Conservation (phyloP, 2,113 vertebrate genomes). For the Gymnarchus niloticus region DNA sequence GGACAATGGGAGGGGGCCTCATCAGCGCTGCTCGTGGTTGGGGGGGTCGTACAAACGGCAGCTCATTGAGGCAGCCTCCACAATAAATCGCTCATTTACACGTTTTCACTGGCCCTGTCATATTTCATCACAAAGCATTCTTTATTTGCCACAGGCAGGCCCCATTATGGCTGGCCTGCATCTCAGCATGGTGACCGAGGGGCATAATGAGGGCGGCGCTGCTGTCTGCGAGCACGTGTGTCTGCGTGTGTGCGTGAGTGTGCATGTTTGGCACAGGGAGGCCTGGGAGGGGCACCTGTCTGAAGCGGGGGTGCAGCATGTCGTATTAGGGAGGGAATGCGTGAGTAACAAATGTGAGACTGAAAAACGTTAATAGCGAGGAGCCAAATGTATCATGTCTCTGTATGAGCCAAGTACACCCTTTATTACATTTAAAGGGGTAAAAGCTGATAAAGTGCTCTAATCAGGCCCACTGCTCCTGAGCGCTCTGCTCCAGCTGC, state of each 20-base stretch:
- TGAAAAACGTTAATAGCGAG: background rate
- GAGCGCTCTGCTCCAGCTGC: background rate
- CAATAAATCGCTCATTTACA: constrained; percentile 26
- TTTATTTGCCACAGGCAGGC: constrained; percentile 11
- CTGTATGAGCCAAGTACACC: constrained; percentile 8
- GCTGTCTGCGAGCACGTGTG: background rate
- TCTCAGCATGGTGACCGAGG: background rate
- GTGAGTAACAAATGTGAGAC: background rate
- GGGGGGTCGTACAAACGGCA: background rate
- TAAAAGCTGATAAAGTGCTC: constrained; percentile 21
- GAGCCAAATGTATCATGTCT: background rate
- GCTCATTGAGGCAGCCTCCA: constrained; percentile 15
- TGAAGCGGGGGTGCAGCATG: background rate
- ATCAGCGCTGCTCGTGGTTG: background rate
- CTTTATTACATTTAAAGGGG: constrained; percentile 16
- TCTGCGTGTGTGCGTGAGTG: background rate
- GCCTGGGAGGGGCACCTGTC: background rate
- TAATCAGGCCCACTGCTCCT: constrained; percentile 3
- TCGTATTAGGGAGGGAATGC: background rate
- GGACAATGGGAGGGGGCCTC: background rate
- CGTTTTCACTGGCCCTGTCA: constrained; percentile 6
- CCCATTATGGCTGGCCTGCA: background rate
- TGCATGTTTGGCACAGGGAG: background rate
- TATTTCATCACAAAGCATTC: constrained; percentile 13
- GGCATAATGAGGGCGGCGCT: background rate